Conservation (phyloP, 2,797 vertebrate genomes). For the Danio jaintianensis region DNA sequence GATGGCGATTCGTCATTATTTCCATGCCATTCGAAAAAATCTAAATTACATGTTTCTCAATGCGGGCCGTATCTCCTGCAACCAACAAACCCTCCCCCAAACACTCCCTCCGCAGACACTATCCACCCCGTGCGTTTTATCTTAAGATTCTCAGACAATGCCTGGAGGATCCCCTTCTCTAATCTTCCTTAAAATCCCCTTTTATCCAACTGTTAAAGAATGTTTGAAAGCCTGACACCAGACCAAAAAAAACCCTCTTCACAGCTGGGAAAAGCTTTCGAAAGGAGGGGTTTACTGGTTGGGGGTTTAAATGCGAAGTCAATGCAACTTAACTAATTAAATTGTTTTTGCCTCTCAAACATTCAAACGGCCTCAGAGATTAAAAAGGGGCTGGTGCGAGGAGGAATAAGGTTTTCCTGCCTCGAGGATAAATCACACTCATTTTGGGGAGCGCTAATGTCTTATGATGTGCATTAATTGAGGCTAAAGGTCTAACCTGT, state of each 20-base stretch:
- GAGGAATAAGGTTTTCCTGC: neutral
- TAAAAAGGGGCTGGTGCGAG: constrained; percentile 81
- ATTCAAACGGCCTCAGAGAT: constrained; percentile 93
- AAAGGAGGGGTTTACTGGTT: constrained; percentile 64
- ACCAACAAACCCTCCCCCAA: constrained; percentile 48
- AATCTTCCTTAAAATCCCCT: constrained; percentile 99
- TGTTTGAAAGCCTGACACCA: constrained; percentile 96
- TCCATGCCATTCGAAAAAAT: constrained; percentile 59
- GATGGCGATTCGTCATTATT: constrained; percentile 32
- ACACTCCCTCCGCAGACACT: constrained; percentile 69
- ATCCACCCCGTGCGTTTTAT: constrained; percentile 84
- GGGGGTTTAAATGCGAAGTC: constrained; percentile 67
- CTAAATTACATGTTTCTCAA: constrained; percentile 61
- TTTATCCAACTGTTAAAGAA: constrained; percentile 99
- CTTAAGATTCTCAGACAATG: constrained; percentile 97
- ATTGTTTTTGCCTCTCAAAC: constrained; percentile 93
- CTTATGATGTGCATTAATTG: constrained; percentile 23
- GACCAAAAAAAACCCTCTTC: constrained; percentile 81
- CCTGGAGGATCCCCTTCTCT: constrained; percentile 93
- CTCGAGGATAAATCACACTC: neutral
- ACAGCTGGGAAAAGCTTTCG: constrained; percentile 81
- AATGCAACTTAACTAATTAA: constrained; percentile 94
- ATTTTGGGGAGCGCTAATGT: neutral
- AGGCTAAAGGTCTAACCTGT: constrained; percentile 23
- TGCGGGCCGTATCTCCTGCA: constrained; percentile 36